A percentile compares a stretch with the other conserved stretches of the same genome.
Conservation (phyloP, 2,113 vertebrate genomes). For the Bambusicola thoracicus region DNA sequence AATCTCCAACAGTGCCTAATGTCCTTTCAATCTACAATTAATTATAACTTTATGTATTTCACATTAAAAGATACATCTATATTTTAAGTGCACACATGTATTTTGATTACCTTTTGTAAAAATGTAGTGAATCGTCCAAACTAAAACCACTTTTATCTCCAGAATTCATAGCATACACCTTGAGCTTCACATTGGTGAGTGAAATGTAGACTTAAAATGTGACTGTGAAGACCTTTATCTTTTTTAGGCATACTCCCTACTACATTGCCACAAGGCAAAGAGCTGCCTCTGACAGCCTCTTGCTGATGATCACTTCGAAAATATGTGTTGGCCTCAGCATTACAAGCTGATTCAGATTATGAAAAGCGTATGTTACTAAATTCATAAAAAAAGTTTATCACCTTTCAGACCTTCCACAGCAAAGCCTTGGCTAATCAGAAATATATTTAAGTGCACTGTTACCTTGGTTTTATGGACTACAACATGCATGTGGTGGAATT, state of each 20-base stretch:
- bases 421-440: not conserved
- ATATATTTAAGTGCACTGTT: not conserved
- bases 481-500: not conserved
- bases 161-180: not conserved
- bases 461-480: not conserved
- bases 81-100: not conserved
- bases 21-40: conserved; percentile 83
- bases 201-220: not conserved
- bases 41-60: conserved; percentile 14
- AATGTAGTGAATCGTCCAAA: not conserved
- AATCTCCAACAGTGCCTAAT: conserved; percentile 80
- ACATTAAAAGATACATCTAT: not conserved
- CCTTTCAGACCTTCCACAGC: not conserved
- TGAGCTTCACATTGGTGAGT: not conserved
- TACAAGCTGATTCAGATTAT: not conserved
- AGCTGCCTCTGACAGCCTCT: not conserved
- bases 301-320: not conserved
- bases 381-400: not conserved
- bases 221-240: not conserved
- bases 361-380: not conserved
- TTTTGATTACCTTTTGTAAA: not conserved
- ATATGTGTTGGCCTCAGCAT: not conserved
- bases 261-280: not conserved
- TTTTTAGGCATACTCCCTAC: not conserved
- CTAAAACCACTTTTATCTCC: not conserved